Percentiles rank a stretch among this genome's conserved stretches.
Evolutionary conservation across 2,888 invertebrate genomes (phyloP).

Genomic region (Erebia aethiops): DNA sequence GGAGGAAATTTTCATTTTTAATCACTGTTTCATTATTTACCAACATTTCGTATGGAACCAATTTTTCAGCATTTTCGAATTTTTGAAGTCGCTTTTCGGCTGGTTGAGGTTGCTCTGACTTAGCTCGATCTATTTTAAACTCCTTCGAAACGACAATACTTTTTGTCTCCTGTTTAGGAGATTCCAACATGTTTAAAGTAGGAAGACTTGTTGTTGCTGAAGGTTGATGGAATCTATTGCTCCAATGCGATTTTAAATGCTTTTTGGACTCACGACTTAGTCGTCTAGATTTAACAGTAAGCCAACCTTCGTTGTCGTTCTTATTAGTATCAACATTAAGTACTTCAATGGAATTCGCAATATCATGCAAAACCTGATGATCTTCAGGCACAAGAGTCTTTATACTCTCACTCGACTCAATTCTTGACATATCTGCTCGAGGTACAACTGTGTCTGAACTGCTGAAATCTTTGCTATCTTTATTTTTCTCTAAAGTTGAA

Average conservation of each 20-base stretch:
- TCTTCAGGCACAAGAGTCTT: conserved; percentile 78
- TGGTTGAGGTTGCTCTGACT: conserved; percentile 69
- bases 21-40: background rate
- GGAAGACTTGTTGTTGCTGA: conserved; percentile 92
- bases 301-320: conserved; percentile 90
- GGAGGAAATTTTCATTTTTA: background rate
- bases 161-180: conserved; percentile 72
- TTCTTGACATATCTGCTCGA: conserved; percentile 70
- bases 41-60: conserved; percentile 9
- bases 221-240: conserved; percentile 90
- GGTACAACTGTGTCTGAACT: conserved; percentile 83
- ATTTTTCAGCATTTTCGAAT: conserved; percentile 19
- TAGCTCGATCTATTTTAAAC: conserved; percentile 60
- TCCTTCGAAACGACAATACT: conserved; percentile 49
- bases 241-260: conserved; percentile 87
- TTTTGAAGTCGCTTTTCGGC: conserved; percentile 34
- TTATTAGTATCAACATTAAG: conserved; percentile 69
- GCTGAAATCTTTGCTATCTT: conserved; percentile 74
- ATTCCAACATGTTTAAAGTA: conserved; percentile 84
- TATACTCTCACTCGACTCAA: conserved; percentile 77
- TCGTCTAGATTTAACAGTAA: conserved; percentile 92
- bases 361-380: conserved; percentile 51
- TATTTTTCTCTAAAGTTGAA: conserved; percentile 58
- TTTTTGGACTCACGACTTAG: conserved; percentile 81
- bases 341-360: conserved; percentile 76